phyloP scores from a whole-genome alignment of 2,113 vertebrate species.

The Xiphorhynchus elegans region DNA sequence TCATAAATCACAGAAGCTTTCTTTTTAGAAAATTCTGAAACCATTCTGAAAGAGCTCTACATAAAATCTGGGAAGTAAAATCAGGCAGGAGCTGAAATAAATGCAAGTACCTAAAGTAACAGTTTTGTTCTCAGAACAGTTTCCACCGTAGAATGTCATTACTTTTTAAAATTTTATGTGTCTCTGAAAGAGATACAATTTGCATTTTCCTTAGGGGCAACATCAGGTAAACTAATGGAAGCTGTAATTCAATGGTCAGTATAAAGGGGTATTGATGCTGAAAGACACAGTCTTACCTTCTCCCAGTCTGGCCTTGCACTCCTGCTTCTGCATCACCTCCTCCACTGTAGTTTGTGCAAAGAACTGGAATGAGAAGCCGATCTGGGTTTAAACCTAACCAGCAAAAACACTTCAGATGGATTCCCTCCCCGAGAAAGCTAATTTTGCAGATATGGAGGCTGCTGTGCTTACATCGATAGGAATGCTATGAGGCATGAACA shows the following conservation, averaged over 20 bases:
- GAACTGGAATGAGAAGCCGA: not conserved
- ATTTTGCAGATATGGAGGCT: not conserved
- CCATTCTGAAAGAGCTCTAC: not conserved
- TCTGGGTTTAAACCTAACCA: not conserved
- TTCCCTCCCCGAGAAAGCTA: not conserved
- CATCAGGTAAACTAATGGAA: not conserved
- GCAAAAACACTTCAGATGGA: not conserved
- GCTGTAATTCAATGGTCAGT: not conserved
- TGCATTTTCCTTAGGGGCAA: not conserved
- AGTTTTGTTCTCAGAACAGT: not conserved
- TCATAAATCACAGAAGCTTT: not conserved
- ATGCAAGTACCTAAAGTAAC: not conserved
- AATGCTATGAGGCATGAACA: not conserved
- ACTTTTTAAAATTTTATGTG: not conserved
- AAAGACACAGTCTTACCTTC: not conserved
- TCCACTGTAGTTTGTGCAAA: not conserved
- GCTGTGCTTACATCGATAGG: not conserved
- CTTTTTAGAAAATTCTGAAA: not conserved
- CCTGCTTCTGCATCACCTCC: not conserved
- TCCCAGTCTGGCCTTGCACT: fast-evolving
- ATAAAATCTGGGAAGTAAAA: not conserved
- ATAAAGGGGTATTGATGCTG: not conserved
- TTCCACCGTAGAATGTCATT: fast-evolving
- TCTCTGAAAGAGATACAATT: not conserved
- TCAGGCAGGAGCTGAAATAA: not conserved